A percentile compares a stretch with the other conserved stretches of the same genome.
Evolutionary conservation across 1,140 invertebrate genomes (phyloP).

Genomic region (Tetramorium alpestre): DNA sequence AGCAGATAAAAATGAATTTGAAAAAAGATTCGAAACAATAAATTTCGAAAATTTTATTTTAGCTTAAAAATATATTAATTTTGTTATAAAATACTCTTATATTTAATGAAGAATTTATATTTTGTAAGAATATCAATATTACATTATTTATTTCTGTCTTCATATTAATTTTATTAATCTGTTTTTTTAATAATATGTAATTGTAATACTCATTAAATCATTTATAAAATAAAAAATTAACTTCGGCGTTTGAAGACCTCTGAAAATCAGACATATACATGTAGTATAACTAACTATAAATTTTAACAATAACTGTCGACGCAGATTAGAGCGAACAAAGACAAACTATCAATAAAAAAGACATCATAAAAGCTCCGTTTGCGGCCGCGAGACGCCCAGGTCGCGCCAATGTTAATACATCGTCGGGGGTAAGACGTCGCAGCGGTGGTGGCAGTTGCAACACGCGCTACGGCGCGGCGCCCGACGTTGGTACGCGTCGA

Average conservation of each 20-base stretch:
- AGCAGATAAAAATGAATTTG: not conserved
- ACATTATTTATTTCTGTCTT: too few species aligned
- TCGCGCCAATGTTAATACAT: slow-evolving; percentile 55
- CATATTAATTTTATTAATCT: too few species aligned
- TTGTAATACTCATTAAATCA: too few species aligned
- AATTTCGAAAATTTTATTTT: not conserved
- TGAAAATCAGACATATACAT: not conserved
- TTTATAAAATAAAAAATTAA: not conserved
- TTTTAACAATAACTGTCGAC: not conserved
- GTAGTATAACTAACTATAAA: not conserved
- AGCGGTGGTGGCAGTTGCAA: slow-evolving; percentile 46
- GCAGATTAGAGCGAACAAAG: not conserved
- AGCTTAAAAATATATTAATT: not conserved
- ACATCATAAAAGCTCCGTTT: slow-evolving; percentile 45
- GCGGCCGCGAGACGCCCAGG: slow-evolving; percentile 31
- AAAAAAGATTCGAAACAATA: not conserved
- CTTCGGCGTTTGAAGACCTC: not conserved
- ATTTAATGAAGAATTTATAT: too few species aligned
- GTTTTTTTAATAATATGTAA: too few species aligned
- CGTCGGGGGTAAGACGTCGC: slow-evolving; percentile 16
- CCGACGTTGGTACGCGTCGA: not conserved
- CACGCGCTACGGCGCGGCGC: slow-evolving; percentile 25
- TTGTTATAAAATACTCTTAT: too few species aligned
- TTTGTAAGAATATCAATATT: too few species aligned
- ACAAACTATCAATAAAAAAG: slow-evolving; percentile 44